A percentile compares a stretch with the other conserved stretches of the same genome.
Evolutionary conservation across 2,888 invertebrate genomes (phyloP).

Genomic region (Megaustenia siamemsis): DNA sequence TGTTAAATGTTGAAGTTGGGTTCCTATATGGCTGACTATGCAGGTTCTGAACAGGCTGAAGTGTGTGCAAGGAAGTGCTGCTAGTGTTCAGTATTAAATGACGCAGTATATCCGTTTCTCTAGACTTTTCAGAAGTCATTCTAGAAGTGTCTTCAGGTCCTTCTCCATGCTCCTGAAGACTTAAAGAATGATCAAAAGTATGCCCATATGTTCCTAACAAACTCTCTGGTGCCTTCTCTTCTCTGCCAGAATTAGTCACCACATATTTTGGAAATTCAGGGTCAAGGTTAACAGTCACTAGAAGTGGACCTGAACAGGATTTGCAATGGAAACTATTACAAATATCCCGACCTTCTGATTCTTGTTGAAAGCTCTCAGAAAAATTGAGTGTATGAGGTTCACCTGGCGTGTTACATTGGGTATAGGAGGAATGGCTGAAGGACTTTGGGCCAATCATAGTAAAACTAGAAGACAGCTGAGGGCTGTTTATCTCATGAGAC

Average conservation of each 20-base stretch:
- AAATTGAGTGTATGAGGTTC: not conserved
- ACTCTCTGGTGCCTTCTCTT: not conserved
- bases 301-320: constrained; percentile 36
- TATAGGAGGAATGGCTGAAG: constrained; percentile 17
- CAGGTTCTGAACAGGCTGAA: constrained; percentile 29
- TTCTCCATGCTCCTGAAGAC: not conserved
- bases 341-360: not conserved
- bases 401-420: constrained; percentile 2
- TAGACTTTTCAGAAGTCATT: constrained; percentile 32
- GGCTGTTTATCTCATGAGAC: constrained; percentile 8
- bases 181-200: constrained; percentile 29
- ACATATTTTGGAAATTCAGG: not conserved
- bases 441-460: constrained; percentile 30
- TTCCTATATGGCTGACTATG: constrained; percentile 7
- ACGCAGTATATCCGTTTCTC: constrained; percentile 50
- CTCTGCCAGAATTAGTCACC: constrained; percentile 12
- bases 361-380: constrained; percentile 36
- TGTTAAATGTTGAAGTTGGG: constrained; percentile 8
- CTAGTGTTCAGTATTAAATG: constrained; percentile 48
- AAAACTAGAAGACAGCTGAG: constrained; percentile 26
- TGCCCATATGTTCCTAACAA: constrained; percentile 38
- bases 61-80: constrained; percentile 27
- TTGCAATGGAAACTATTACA: constrained; percentile 45
- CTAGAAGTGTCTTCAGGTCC: not conserved
- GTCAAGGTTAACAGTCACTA: constrained; percentile 50